Base-by-base conservation (phyloP, 2,888 invertebrate genomes). In the Melipona bicolor region DNA sequence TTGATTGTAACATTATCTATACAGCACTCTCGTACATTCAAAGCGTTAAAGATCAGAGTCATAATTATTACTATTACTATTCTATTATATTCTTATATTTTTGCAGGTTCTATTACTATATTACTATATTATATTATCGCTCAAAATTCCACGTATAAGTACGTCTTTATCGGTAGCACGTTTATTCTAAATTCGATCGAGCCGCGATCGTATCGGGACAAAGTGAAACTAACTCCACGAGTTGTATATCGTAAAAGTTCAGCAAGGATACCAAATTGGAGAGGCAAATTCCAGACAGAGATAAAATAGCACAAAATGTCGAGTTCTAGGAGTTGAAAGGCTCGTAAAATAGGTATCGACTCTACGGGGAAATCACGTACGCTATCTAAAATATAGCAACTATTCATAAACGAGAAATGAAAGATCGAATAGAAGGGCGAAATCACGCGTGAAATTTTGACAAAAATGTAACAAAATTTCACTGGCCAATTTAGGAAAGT, bases 281-380 rank as follows among this genome's bases (percentile, higher is more conserved):
- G 21, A 27, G n/a, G 59, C 27, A 61, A 61, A 49, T 61, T 72
- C 43, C 49, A 24, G 11, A 59, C 17, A 24, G 21, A 13, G 59
- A 59, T 71, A 59, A 71, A 72, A 24, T 49, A 24, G 59, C 19
- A 27, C 19, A 56, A 49, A 72, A 49, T 71, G n/a, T 43, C 11
- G 27, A 61, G 15, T 49, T 49, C 2, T 2, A 61, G 19, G 56
- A 49, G 49, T 71, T 61, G 43, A 49, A 43, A 36, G 56, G 9
- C 56, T 71, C 24, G 59, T 59, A 24, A 59, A 71, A 21, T 59
- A 59, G 49, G 27, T 43, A 24, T 6, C 59, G 19, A n/a, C 27
- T 61, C 71, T 71, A 19, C 24, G 19, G 71, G 71, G 71, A 72
- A 59, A 72, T 72, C 71, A 61, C 17, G 43, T 21, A 32, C 32